Evolutionary conservation across 2,797 vertebrate genomes (phyloP).

Genomic region (Melanogrammus aeglefinus): DNA sequence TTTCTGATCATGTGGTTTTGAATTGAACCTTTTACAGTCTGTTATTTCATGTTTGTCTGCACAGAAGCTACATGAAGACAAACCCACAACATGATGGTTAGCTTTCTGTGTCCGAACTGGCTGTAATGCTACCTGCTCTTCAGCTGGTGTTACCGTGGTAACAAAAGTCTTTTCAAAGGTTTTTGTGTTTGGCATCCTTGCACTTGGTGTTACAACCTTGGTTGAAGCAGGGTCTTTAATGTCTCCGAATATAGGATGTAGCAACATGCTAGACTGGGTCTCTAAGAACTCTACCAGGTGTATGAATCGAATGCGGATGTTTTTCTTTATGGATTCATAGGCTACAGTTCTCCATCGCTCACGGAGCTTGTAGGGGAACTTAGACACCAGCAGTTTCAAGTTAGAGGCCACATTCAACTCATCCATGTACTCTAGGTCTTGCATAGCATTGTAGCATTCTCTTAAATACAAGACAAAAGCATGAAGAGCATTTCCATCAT

Average conservation of each 20-base stretch:
- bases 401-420: no score
- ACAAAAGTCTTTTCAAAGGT: conserved; percentile 7
- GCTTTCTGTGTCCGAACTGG: no score
- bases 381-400: not conserved
- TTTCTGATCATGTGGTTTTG: no score
- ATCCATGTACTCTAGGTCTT: conserved; percentile 16
- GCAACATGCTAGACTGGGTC: conserved; percentile 8
- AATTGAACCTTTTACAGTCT: no score
- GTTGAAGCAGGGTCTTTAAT: not conserved
- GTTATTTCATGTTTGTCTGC: no score
- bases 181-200: not conserved
- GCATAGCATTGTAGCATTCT: conserved; percentile 19
- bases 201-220: not conserved
- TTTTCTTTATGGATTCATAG: conserved; percentile 11
- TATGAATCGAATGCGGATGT: conserved; percentile 18
- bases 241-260: conserved; percentile 14
- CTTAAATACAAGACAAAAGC: conserved; percentile 1
- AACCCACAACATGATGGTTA: no score
- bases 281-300: conserved; percentile 28
- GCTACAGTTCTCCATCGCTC: conserved; percentile 7
- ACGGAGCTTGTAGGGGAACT: conserved; percentile 22
- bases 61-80: no score
- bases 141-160: not conserved
- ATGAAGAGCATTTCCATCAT: conserved; percentile 18
- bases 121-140: no score